Evolutionary conservation across 2,888 invertebrate species (phyloP), one percentile per base, ranked within the genome.

Genomic region (Mechanitis messenoides): DNA sequence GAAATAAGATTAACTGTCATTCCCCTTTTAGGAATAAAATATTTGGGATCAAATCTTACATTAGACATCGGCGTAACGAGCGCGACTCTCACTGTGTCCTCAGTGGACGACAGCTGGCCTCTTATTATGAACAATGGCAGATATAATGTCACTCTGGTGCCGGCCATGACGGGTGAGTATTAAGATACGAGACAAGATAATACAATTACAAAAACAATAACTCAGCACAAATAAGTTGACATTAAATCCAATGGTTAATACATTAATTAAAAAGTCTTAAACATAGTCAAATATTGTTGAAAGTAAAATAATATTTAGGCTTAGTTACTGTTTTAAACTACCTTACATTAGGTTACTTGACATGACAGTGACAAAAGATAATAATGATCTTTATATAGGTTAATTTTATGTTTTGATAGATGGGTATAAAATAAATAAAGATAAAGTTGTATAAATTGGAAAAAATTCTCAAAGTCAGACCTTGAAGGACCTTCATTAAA

Each of bases 31-130:
- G 90, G 89, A 35, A 79, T 90, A 59, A 88, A 90, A 63, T 91
- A 88, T 59, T 72, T 89, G 6, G 91, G 90, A 1, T 79, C 88
- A 0, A 81, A 80, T 53, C 65, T 91, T 31, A 83, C 81, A 0
- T 66, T 91, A 55, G 83, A 86, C 56, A 78, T 89, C 3, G 70
- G 79, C 11, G 64, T 71, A 2, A 67, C 71, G 20, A 78, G 73
- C 12, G 79, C 83, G 0, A 77, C 80, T 2, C 59, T 91, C 47
- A 79, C 73, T 2, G 85, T 88, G 33, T 69, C 74, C 1, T 73
- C 83, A 0, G 61, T 85, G 3, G 81, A 84, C 33, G 80, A 82
- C 61, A 75, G 73, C 58, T 83, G 81, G 81, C 83, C 82, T 1
- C 75, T 91, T 5, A 72, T 73, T 7, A 69, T 88, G 67, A 74